Conservation (phyloP, 2,888 invertebrate species). For the Polyommatus iphigenia region DNA sequence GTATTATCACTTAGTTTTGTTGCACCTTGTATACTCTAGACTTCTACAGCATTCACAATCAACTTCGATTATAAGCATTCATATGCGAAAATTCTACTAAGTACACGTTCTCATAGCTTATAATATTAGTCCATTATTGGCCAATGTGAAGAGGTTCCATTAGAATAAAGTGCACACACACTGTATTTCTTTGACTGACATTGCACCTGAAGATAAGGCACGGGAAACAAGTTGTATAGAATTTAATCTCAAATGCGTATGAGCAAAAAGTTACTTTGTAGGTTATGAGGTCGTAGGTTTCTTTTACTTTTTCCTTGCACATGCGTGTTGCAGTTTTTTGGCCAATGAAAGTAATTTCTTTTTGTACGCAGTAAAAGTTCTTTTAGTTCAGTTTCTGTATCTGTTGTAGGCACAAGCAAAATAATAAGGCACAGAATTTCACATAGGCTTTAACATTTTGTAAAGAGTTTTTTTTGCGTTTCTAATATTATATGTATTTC, state of each 20-base stretch:
- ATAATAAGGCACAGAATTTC: no score
- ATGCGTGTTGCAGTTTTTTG: slow-evolving; percentile 28
- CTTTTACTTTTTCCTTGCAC: slow-evolving; percentile 15
- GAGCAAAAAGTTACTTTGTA: slow-evolving; percentile 7
- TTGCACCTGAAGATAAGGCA: not conserved
- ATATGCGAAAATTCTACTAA: no score
- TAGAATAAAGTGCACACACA: not conserved
- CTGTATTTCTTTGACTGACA: not conserved
- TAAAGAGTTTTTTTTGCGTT: no score
- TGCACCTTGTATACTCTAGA: no score
- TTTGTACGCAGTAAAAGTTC: slow-evolving; percentile 10
- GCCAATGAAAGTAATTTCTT: slow-evolving; percentile 2
- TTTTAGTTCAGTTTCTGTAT: no score
- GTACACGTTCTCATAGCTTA: no score
- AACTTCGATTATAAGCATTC: no score
- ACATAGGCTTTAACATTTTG: no score
- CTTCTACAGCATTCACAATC: no score
- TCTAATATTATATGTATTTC: no score
- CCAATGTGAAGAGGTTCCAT: not conserved
- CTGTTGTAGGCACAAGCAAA: no score
- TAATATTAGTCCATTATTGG: not conserved
- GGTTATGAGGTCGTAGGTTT: slow-evolving; percentile 24
- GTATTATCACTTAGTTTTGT: no score
- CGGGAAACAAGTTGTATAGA: slow-evolving; percentile 1
- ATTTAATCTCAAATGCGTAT: not conserved